Conservation (phyloP, 2,888 invertebrate genomes). For the Harpalus rubripes region DNA sequence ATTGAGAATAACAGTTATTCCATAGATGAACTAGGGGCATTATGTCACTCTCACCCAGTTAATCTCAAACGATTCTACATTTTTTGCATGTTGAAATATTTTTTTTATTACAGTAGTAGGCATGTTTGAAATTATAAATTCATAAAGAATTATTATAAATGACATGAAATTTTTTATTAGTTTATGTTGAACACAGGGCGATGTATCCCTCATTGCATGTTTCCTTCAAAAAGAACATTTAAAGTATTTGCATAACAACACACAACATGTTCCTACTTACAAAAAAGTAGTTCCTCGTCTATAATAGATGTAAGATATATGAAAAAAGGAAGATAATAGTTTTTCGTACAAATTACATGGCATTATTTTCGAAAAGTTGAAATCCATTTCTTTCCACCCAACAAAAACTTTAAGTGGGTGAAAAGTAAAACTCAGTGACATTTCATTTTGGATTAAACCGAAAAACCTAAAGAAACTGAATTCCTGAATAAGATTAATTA, state of each 20-base stretch:
- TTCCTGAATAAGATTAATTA: conserved; percentile 66
- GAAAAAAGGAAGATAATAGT: conserved; percentile 12
- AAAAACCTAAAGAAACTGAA: conserved; percentile 53
- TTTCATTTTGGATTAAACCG: conserved; percentile 58
- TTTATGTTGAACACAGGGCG: no score
- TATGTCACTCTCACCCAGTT: no score
- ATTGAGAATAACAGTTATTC: no score
- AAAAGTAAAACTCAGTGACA: conserved; percentile 61
- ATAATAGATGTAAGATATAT: not conserved
- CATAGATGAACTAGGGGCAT: no score
- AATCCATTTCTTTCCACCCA: conserved; percentile 3
- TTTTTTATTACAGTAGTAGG: no score
- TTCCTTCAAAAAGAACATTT: conserved; percentile 9
- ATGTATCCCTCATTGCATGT: not conserved
- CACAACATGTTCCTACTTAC: not conserved
- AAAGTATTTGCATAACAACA: not conserved
- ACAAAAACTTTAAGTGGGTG: conserved; percentile 47
- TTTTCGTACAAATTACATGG: conserved; percentile 13
- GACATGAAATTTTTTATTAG: no score
- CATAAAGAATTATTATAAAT: no score
- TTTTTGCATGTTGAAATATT: no score
- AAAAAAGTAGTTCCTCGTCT: not conserved
- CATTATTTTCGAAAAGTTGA: conserved; percentile 8
- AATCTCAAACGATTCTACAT: no score
- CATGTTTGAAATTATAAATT: no score